phyloP scores from a whole-genome alignment of 2,797 vertebrate species.

The Manis javanica region DNA sequence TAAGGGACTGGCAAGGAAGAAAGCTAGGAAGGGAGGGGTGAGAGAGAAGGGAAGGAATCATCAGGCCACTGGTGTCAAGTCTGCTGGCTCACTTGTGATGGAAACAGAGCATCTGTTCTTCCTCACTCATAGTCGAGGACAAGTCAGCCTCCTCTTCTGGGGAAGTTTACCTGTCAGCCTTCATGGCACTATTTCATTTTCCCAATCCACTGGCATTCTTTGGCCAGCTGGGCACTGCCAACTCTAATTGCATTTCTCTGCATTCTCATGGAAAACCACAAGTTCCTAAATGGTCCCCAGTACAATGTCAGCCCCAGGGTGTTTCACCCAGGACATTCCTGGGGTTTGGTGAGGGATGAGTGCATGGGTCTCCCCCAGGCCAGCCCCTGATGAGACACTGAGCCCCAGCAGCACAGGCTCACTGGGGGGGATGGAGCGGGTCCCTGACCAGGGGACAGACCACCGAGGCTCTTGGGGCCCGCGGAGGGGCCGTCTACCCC shows the following conservation, averaged over 20 bases:
- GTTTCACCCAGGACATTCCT: background rate
- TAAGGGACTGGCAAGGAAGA: background rate
- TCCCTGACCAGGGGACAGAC: background rate
- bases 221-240: background rate
- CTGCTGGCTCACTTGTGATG: background rate
- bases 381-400: background rate
- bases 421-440: background rate
- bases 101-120: background rate
- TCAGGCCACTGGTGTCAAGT: rapidly evolving
- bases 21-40: background rate
- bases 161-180: background rate
- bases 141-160: background rate
- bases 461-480: background rate
- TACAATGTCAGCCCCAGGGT: background rate
- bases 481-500: background rate
- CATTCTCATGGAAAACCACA: background rate
- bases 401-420: background rate
- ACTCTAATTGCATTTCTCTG: background rate
- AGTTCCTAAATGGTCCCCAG: background rate
- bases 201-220: background rate
- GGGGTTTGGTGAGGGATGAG: background rate
- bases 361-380: too few relatives aligned
- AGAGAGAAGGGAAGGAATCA: rapidly evolving
- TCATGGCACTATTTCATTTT: background rate
- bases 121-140: rapidly evolving